Evolutionary conservation across 1,140 invertebrate species (phyloP), one percentile per base, ranked within the genome.

Genomic region (Penaeus chinensis): DNA sequence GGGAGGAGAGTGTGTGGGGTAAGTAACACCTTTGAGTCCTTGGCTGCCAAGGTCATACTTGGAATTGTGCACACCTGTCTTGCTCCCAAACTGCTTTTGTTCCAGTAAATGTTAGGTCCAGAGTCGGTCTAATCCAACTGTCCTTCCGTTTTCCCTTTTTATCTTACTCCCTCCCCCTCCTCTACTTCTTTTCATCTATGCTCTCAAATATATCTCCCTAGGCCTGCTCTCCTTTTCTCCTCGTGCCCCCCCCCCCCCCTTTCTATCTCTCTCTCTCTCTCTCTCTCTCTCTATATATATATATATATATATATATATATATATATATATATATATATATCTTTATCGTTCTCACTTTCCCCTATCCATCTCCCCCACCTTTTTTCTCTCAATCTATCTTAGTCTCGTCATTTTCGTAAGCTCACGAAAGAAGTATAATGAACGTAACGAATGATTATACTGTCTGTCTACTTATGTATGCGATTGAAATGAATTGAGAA

Each of bases 231-330:
- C 32, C 20, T 19, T 71, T 18, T 69, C 66, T 69, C 66, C 16
- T 18, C 16, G 8, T 7, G 0, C 0, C 66, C 5, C 66, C 16
- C 66, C 0, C 32, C 32, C 2, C 32, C 65, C 5, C 65, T 66
- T 4, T 66, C 65, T 66, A 3, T 66, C 65, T 66, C 65, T 66
- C 65, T 66, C 65, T 66, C 65, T 66, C 65, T 66, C 65, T 66
- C 65, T 66, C 65, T 66, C 65, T 66, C 65, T 42, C 37, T 42
- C 37, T 42, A 20, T n/a, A 20, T n/a, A 20, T n/a, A 20, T n/a
- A 20, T n/a, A 20, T 32, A 32, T 32, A 32, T 32, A 32, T 32
- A 32, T 32, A 32, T 32, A 32, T 32, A 32, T 32, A 32, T 32
- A 32, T 32, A 32, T 32, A 32, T 32, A 32, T 32, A 32, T 32